These are phyloP conservation scores for Sarcophaga caerulescens DNA, from an alignment of 2,888 invertebrate genomes.

Conservation along the genomic window DNA sequence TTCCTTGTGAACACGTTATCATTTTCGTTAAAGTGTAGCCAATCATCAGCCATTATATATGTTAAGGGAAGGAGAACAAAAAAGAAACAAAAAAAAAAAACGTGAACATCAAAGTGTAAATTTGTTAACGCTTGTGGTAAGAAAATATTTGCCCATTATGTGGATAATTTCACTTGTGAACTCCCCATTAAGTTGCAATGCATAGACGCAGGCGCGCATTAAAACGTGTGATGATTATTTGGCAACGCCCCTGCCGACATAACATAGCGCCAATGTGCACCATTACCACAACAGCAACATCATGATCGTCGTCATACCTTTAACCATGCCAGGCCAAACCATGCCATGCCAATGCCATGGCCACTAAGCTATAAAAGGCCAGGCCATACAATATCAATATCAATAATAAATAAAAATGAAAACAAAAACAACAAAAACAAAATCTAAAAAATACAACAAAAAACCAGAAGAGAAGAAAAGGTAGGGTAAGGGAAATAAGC, in stretches of 20 bases:
- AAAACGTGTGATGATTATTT: slow-evolving; percentile 80
- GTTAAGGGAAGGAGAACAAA: background rate
- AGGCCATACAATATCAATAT: slow-evolving; percentile 32
- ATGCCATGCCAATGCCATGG: background rate
- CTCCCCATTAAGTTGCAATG: slow-evolving; percentile 65
- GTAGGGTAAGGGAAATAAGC: background rate
- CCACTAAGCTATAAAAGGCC: background rate
- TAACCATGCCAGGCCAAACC: background rate
- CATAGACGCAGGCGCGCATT: slow-evolving; percentile 71
- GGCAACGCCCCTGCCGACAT: slow-evolving; percentile 76
- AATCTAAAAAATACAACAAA: background rate
- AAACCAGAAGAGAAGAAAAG: background rate
- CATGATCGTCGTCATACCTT: slow-evolving; percentile 7
- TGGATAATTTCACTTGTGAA: slow-evolving; percentile 70
- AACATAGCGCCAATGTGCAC: slow-evolving; percentile 69
- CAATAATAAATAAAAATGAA: slow-evolving; percentile 8
- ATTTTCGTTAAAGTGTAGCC: slow-evolving; percentile 53
- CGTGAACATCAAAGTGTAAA: slow-evolving; percentile 68
- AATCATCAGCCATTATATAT: slow-evolving; percentile 62
- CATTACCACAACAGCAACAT: background rate
- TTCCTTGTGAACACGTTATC: background rate
- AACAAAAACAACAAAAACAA: background rate
- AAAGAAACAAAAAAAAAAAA: background rate
- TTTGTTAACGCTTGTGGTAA: slow-evolving; percentile 69
- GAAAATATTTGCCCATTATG: slow-evolving; percentile 70